phyloP scores from a whole-genome alignment of 2,888 invertebrate species.

The Parnassius apollo region DNA sequence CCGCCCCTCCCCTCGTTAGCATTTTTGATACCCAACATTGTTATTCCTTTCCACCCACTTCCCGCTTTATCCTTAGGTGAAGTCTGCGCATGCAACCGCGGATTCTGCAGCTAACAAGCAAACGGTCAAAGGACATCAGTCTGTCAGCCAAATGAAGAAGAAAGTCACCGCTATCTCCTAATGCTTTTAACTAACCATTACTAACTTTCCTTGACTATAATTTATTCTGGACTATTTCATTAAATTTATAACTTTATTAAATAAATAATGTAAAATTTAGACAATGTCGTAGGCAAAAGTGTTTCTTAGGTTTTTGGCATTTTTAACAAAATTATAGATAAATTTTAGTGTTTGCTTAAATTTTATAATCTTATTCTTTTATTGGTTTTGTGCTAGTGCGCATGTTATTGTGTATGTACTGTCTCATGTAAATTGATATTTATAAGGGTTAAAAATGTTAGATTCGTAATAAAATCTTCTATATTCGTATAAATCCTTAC shows the following conservation, averaged over 20 bases:
- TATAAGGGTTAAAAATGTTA: conserved; percentile 55
- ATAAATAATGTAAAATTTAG: neutral
- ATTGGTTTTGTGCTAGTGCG: conserved; percentile 1
- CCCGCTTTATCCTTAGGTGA: conserved; percentile 50
- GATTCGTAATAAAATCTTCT: neutral
- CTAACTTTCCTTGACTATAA: neutral
- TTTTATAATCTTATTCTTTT: neutral
- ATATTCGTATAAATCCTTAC: neutral
- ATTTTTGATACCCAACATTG: neutral
- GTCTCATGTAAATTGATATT: conserved; percentile 54
- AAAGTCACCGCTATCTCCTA: conserved; percentile 56
- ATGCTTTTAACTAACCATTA: conserved; percentile 4
- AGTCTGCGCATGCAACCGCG: conserved; percentile 76
- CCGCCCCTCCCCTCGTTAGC: no score
- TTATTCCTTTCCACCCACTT: neutral
- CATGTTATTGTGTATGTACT: conserved; percentile 5
- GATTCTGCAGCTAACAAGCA: conserved; percentile 54
- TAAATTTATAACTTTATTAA: neutral
- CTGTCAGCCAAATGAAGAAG: conserved; percentile 71
- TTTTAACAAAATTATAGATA: neutral
- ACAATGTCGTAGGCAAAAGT: neutral
- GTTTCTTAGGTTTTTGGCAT: neutral
- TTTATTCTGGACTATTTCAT: neutral
- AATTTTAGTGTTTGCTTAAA: neutral
- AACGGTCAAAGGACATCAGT: conserved; percentile 57